Conservation (phyloP, 2,113 vertebrate species). For the Xiphophorus couchianus region DNA sequence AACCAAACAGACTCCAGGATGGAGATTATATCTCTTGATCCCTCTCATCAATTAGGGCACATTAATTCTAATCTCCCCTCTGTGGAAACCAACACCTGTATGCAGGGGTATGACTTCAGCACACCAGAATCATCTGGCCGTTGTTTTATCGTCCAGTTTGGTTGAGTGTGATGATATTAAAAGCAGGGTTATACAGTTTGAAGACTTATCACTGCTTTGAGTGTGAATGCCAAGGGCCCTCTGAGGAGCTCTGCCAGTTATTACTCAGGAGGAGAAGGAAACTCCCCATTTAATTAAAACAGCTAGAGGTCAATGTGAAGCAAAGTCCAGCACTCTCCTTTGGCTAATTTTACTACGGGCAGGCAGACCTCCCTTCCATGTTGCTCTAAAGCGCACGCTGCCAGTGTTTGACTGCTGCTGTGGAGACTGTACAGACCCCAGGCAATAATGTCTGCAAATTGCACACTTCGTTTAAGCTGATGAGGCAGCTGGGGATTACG, state of each 20-base stretch:
- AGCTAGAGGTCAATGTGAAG: slow-evolving; percentile 68
- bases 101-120: slow-evolving; percentile 7
- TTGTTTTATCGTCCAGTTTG: slow-evolving; percentile 32
- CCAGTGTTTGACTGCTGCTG: slow-evolving; percentile 64
- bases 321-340: slow-evolving; percentile 60
- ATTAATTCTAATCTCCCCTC: slow-evolving; percentile 33
- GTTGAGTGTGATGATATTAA: slow-evolving; percentile 44
- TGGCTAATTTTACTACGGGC: slow-evolving; percentile 63
- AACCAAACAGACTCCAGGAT: slow-evolving; percentile 37
- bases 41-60: slow-evolving; percentile 32
- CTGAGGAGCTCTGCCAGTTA: slow-evolving; percentile 56
- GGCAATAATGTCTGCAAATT: slow-evolving; percentile 78
- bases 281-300: slow-evolving; percentile 75
- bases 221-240: slow-evolving; percentile 39
- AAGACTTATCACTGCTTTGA: slow-evolving; percentile 50
- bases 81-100: slow-evolving; percentile 35
- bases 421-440: slow-evolving; percentile 37
- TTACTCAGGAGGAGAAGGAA: slow-evolving; percentile 70
- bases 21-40: slow-evolving; percentile 36
- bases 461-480: slow-evolving; percentile 74
- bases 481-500: slow-evolving; percentile 71
- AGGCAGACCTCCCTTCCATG: slow-evolving; percentile 45
- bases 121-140: slow-evolving; percentile 21
- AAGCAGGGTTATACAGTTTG: slow-evolving; percentile 44
- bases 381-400: slow-evolving; percentile 69